Evolutionary conservation across 2,888 invertebrate genomes (phyloP).

Genomic region (Ochropacha duplaris): DNA sequence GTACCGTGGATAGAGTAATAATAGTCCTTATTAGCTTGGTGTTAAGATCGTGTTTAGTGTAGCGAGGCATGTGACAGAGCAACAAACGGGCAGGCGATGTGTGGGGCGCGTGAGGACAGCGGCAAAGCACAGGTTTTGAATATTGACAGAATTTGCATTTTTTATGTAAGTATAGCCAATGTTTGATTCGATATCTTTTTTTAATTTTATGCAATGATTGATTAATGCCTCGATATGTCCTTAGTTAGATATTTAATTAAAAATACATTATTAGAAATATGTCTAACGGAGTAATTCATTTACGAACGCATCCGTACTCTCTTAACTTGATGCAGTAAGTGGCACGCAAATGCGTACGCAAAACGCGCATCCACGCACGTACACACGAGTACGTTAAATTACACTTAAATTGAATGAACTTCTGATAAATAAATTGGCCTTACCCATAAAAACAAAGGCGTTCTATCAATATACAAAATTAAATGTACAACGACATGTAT

Average conservation of each 20-base stretch:
- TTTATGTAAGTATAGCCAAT: conserved; percentile 5
- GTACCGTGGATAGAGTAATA: conserved; percentile 24
- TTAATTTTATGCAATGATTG: neutral
- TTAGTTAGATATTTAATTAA: neutral
- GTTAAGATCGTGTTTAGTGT: conserved; percentile 75
- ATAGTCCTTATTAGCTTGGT: conserved; percentile 60
- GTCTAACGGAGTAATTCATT: too few species aligned
- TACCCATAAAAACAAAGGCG: neutral
- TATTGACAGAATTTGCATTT: conserved; percentile 13
- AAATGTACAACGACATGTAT: conserved; percentile 14
- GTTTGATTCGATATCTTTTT: neutral
- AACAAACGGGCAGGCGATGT: conserved; percentile 75
- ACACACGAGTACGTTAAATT: neutral
- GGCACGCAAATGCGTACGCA: neutral
- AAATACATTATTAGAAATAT: neutral
- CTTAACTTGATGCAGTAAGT: neutral
- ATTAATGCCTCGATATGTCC: neutral
- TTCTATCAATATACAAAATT: conserved; percentile 11
- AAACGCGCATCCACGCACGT: neutral
- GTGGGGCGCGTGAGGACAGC: conserved; percentile 70
- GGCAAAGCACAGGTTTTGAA: conserved; percentile 61
- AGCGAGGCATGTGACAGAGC: conserved; percentile 78
- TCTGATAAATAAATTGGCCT: neutral
- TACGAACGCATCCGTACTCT: too few species aligned
- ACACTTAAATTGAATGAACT: too few species aligned